Evolutionary conservation across 2,888 invertebrate species (phyloP).

Genomic region (Drosophila tripunctata): DNA sequence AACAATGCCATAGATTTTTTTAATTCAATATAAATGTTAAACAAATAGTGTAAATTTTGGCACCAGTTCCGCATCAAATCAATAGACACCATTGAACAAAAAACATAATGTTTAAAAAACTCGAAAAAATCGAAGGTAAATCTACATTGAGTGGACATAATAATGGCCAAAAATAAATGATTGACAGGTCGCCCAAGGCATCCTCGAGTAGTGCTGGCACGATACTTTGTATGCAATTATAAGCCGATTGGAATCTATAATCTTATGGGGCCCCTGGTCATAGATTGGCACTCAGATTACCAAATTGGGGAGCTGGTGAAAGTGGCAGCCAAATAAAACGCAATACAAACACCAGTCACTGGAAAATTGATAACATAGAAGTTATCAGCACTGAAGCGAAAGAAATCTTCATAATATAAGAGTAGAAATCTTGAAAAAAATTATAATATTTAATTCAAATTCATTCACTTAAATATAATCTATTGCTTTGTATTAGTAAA

Average conservation of each 20-base stretch:
- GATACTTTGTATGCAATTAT: conserved; percentile 48
- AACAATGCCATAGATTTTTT: conserved; percentile 18
- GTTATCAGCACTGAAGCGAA: background rate
- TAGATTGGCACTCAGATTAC: conserved; percentile 37
- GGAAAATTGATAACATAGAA: conserved; percentile 24
- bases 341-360: conserved; percentile 5
- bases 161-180: conserved; percentile 40
- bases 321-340: conserved; percentile 36
- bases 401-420: background rate
- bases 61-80: conserved; percentile 44
- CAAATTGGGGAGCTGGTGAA: conserved; percentile 52
- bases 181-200: conserved; percentile 46
- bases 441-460: no score
- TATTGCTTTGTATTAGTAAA: no score
- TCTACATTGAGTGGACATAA: conserved; percentile 21
- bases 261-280: conserved; percentile 32
- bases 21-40: conserved; percentile 20
- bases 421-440: background rate
- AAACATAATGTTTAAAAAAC: background rate
- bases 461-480: no score
- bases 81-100: conserved; percentile 3
- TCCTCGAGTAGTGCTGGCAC: conserved; percentile 21
- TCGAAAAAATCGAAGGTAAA: conserved; percentile 42
- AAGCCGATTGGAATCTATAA: conserved; percentile 56
- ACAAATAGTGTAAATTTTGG: conserved; percentile 43